Evolutionary conservation across 2,113 vertebrate species (phyloP).

Genomic region (Neodontobutis hainanensis): DNA sequence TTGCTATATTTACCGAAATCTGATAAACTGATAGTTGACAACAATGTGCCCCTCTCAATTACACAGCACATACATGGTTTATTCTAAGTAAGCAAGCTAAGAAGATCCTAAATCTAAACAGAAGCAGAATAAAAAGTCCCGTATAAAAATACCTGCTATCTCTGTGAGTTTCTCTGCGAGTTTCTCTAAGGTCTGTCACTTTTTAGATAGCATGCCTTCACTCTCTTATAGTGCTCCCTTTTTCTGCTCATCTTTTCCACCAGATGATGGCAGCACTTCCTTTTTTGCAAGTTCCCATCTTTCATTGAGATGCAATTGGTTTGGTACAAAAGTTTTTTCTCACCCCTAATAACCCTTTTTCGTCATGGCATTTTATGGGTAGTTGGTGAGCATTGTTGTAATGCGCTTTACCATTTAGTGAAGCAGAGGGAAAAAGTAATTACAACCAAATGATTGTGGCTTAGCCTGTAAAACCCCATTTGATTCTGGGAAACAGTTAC

Average conservation of each 20-base stretch:
- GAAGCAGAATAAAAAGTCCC: not conserved
- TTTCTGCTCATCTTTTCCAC: constrained; percentile 39
- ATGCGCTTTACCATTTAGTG: constrained; percentile 5
- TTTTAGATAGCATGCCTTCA: not conserved
- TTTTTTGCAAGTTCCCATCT: constrained; percentile 11
- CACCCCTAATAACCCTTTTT: not conserved
- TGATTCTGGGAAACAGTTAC: constrained; percentile 34
- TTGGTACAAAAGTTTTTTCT: not conserved
- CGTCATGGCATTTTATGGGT: not conserved
- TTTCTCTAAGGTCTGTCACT: too few species aligned
- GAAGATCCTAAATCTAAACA: not conserved
- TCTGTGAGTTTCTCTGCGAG: too few species aligned
- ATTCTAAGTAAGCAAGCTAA: not conserved
- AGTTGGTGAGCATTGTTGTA: constrained; percentile 17
- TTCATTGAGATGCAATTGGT: not conserved
- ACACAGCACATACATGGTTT: not conserved
- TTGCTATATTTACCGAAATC: constrained; percentile 50
- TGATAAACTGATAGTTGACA: constrained; percentile 13
- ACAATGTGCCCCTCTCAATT: not conserved
- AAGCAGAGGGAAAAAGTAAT: constrained; percentile 25
- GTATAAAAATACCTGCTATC: too few species aligned
- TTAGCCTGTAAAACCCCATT: constrained; percentile 12
- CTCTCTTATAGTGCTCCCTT: not conserved
- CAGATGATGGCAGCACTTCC: constrained; percentile 74
- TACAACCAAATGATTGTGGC: constrained; percentile 32